Conservation (phyloP, 2,888 invertebrate genomes). For the Thymelicus acteon region DNA sequence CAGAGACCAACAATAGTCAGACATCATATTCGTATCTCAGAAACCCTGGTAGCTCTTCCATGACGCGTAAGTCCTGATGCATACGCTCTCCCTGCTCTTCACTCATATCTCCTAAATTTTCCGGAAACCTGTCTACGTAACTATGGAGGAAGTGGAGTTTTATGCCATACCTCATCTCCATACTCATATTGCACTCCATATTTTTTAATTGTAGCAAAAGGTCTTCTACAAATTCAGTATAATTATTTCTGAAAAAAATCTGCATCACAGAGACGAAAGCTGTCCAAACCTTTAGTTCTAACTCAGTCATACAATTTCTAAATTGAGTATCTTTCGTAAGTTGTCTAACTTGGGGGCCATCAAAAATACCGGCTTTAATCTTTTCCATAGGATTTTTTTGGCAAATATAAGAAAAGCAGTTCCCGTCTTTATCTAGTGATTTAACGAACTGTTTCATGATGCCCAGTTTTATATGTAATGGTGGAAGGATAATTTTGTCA, state of each 20-base stretch:
- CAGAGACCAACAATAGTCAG: too few species aligned
- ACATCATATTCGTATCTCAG: slow-evolving; percentile 26
- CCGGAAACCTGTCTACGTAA: background rate
- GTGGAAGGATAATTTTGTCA: slow-evolving; percentile 38
- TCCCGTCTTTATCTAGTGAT: slow-evolving; percentile 33
- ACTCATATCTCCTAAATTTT: slow-evolving; percentile 47
- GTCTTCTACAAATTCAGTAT: too few species aligned
- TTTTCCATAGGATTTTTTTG: slow-evolving; percentile 39
- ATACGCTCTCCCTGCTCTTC: slow-evolving; percentile 57
- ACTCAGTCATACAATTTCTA: background rate
- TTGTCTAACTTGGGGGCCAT: too few species aligned
- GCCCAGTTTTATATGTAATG: slow-evolving; percentile 40
- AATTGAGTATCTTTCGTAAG: background rate
- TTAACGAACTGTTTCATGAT: slow-evolving; percentile 41
- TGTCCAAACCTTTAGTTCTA: background rate
- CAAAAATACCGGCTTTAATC: slow-evolving; percentile 37
- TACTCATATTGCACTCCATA: too few species aligned
- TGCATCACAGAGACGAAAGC: too few species aligned
- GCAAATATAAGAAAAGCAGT: slow-evolving; percentile 31
- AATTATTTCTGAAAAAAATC: too few species aligned
- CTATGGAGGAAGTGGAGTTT: too few species aligned
- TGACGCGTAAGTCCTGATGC: slow-evolving; percentile 53
- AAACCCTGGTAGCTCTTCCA: slow-evolving; percentile 56
- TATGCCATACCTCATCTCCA: too few species aligned
- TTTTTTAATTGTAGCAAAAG: too few species aligned